Percentiles rank a stretch among this genome's conserved stretches.
These are phyloP conservation scores for Steinernema scapterisci DNA, from an alignment of 2,888 invertebrate species.

Conservation along the genomic window DNA sequence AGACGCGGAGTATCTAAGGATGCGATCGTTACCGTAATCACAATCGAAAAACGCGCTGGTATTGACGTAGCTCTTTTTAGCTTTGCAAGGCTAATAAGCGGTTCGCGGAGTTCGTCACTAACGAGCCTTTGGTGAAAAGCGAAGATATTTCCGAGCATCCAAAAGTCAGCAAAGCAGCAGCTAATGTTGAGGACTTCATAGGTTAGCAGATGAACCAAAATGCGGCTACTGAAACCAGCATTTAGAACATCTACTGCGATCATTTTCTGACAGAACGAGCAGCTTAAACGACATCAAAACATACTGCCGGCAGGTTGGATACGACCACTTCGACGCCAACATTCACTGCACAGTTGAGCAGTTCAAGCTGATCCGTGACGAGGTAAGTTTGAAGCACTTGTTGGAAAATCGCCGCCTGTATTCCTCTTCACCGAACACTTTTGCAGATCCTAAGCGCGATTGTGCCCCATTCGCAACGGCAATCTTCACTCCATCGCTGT, in stretches of 20 bases:
- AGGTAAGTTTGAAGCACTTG: slow-evolving; percentile 24
- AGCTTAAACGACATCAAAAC: slow-evolving; percentile 47
- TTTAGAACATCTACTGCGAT: slow-evolving; percentile 40
- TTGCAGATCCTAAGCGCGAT: not conserved
- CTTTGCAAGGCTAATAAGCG: slow-evolving; percentile 40
- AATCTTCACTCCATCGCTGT: not conserved
- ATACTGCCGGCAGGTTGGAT: slow-evolving; percentile 48
- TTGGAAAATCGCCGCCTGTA: slow-evolving; percentile 38
- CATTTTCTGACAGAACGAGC: slow-evolving; percentile 39
- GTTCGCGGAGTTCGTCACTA: slow-evolving; percentile 17
- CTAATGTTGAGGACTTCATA: not conserved
- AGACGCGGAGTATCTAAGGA: slow-evolving; percentile 43
- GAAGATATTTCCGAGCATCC: not conserved
- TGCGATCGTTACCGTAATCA: slow-evolving; percentile 40
- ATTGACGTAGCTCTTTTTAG: slow-evolving; percentile 41
- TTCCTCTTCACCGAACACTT: not conserved
- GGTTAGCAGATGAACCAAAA: not conserved
- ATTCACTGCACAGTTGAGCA: slow-evolving; percentile 55
- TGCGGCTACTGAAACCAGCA: not conserved
- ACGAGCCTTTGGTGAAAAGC: not conserved
- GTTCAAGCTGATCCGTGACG: slow-evolving; percentile 57
- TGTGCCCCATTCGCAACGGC: slow-evolving; percentile 24
- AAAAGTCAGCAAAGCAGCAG: not conserved
- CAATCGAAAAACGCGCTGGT: not conserved
- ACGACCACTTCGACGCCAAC: slow-evolving; percentile 46